Base-by-base conservation (phyloP, 2,797 vertebrate genomes). In the Protosalanx chinensis region DNA sequence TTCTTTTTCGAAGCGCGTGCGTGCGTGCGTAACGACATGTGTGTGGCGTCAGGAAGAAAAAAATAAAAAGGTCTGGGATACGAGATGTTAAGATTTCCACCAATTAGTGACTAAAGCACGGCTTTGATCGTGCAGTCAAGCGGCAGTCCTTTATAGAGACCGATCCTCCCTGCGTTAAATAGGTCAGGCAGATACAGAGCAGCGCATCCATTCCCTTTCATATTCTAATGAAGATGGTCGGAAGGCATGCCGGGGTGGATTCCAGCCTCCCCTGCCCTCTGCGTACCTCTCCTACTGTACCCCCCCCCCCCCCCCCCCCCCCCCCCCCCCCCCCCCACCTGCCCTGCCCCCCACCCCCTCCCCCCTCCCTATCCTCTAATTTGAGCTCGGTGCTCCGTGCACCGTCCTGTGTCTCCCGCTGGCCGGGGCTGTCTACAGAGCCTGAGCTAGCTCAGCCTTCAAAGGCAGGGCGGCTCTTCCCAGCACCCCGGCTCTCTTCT, bases 381-480 rank as follows among this genome's bases (percentile, higher is more conserved):
- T 23, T 29, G 12, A 62, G 29, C 23, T 33, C 29, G 2, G 41
- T 2, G 41, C 12, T 46, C 41, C 13, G 41, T 46, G 37, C 37
- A 12, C 12, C 8, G 10, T 46, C 41, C 12, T 46, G 41, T 46
- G 3, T 62, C 60, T 33, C 13, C 60, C 29, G 64, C 72, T 61
- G 69, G 58, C 64, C 57, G 58, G 58, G 70, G 53, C 72, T 57
- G 7, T 68, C 66, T 70, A 69, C 63, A 72, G 77, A 68, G 27
- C 64, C 61, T 65, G 37, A 70, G 62, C 58, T 10, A 12, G 61
- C 70, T 49, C 49, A 68, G 79, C 73, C 77, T 79, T 81, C 79
- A 86, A 86, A 85, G 77, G 60, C 71, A 70, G 23, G 23, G 72
- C 71, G 63, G 62, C 60, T 68, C 75, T 67, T 72, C 67, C 72